Base-by-base conservation (phyloP, 2,113 vertebrate genomes). In the Podocnemis expansa region DNA sequence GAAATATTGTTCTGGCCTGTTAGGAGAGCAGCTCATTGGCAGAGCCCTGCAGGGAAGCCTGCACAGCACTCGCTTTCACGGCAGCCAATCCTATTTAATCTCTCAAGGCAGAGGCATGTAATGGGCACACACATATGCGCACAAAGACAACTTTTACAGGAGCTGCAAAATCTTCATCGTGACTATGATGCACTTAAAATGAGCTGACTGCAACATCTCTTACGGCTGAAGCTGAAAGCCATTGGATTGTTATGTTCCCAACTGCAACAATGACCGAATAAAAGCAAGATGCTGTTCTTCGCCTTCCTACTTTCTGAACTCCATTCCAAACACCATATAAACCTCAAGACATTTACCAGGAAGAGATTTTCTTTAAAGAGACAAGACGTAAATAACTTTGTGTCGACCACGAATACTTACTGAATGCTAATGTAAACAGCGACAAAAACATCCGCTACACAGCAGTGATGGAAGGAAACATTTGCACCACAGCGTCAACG, bases 341-440 rank as follows among this genome's bases (percentile, higher is more conserved):
- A 73, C 14, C 31, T 21, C 38, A 67, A n/a, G 17, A 19, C 31
- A n/a, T 8, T 67, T 38, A 38, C 19, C 34, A 31, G 31, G 54
- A 38, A 27, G 13, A 51, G 31, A 45, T 49, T 55, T 47, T 70
- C 29, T n/a, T 34, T 25, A 4, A 54, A 55, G 11, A 41, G n/a
- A n/a, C n/a, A n/a, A n/a, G n/a, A n/a, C n/a, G 9, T 43, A 10
- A 41, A 45, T 27, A 43, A 76, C 41, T 43, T 75, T 45, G 38
- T 45, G 25, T 29, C 73, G 27, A n/a, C 67, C 13, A 76, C 6
- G 24, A 27, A 67, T 80, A 41, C 52, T 45, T 76, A 49, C 27
- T 63, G 51, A 41, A 52, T 63, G 0, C 2, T 5, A 0, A 22
- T 27, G 17, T 47, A 5, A 73, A 0, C 0, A 5, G 27, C 38